These are phyloP conservation scores for Echinarachnius parma DNA, from an alignment of 53 echinoderm and acorn worm genomes.

Conservation along the genomic window DNA sequence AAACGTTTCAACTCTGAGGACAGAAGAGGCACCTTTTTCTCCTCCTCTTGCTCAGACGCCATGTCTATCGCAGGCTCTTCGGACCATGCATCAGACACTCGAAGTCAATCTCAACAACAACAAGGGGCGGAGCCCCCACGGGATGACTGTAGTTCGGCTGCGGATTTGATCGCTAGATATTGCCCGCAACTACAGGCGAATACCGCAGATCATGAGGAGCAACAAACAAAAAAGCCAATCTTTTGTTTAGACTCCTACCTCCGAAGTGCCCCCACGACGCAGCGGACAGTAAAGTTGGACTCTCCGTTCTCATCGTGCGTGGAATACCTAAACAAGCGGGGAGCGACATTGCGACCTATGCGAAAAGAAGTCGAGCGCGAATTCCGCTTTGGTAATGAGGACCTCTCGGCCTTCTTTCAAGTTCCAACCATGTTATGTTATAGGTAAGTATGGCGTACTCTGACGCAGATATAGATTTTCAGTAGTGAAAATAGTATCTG, in stretches of 20 bases:
- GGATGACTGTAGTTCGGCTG: not conserved
- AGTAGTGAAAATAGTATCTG: too few species aligned
- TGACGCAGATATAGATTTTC: too few species aligned
- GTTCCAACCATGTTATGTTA: too few species aligned
- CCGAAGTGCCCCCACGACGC: not conserved
- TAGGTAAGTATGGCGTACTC: too few species aligned
- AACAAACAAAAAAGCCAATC: constrained; percentile 8
- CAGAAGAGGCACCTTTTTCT: not conserved
- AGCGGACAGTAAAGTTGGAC: constrained; percentile 9
- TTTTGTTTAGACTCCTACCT: constrained; percentile 14
- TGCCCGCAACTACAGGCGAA: constrained; percentile 20
- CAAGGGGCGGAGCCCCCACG: not conserved
- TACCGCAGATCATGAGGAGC: not conserved
- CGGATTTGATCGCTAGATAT: constrained; percentile 2
- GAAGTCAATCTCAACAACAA: not conserved
- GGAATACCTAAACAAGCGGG: constrained; percentile 1
- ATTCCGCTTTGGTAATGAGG: constrained; percentile 1
- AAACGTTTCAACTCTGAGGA: not conserved
- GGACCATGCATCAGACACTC: not conserved
- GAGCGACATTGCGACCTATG: not conserved
- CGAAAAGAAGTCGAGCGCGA: constrained; percentile 1
- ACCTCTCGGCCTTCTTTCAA: not conserved
- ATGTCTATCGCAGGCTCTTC: not conserved
- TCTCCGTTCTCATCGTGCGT: constrained; percentile 1
- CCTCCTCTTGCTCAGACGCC: not conserved